These are phyloP conservation scores for Egretta garzetta DNA, from an alignment of 2,113 vertebrate genomes.

Conservation along the genomic window DNA sequence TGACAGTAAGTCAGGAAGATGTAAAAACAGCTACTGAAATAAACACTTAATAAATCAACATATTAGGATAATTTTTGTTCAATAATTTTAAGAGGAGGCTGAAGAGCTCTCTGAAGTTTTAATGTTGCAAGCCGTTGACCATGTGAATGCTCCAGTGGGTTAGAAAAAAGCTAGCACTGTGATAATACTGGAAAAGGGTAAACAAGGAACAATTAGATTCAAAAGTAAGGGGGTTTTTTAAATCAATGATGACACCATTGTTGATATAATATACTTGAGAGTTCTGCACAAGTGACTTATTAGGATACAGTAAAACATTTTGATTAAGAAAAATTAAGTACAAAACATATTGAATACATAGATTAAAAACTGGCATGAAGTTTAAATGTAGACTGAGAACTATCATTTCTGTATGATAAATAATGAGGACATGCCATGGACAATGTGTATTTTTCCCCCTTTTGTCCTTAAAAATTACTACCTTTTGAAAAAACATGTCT, in stretches of 20 bases:
- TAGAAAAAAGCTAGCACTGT: neutral
- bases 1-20: neutral
- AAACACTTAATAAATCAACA: slow-evolving; percentile 23
- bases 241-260: neutral
- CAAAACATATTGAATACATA: neutral
- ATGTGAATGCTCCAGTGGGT: neutral
- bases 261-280: neutral
- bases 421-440: neutral
- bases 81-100: neutral
- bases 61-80: slow-evolving; percentile 2
- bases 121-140: neutral
- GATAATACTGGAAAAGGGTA: neutral
- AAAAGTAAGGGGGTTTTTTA: neutral
- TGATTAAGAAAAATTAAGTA: neutral
- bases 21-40: neutral
- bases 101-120: slow-evolving; percentile 10
- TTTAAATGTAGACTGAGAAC: neutral
- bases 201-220: slow-evolving; percentile 3
- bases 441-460: neutral
- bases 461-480: neutral
- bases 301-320: neutral
- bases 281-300: slow-evolving; percentile 1
- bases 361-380: neutral
- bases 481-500: neutral
- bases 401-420: neutral